Evolutionary conservation across 2,797 vertebrate genomes (phyloP).

Genomic region (Ctenopoma multispine): DNA sequence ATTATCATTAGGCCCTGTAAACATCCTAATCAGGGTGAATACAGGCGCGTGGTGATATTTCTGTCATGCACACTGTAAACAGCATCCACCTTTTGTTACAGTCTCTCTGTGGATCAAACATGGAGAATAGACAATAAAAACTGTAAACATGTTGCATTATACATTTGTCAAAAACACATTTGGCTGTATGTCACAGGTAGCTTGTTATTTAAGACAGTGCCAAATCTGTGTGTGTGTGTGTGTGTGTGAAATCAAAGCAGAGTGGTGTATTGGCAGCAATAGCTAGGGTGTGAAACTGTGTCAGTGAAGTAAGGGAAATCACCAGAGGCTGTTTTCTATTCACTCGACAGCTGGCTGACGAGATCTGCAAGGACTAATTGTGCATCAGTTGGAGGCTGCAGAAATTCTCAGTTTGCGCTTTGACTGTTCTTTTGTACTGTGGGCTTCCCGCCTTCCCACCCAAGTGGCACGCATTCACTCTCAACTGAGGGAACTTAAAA

Average conservation of each 20-base stretch:
- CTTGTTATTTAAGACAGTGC: slow-evolving; percentile 75
- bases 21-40: not conserved
- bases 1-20: slow-evolving; percentile 15
- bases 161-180: slow-evolving; percentile 77
- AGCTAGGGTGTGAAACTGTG: slow-evolving; percentile 73
- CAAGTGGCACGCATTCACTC: slow-evolving; percentile 57
- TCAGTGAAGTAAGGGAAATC: slow-evolving; percentile 73
- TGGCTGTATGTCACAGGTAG: slow-evolving; percentile 76
- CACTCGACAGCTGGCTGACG: slow-evolving; percentile 67
- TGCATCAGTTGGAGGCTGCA: slow-evolving; percentile 60
- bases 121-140: slow-evolving; percentile 46
- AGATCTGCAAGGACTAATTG: slow-evolving; percentile 70
- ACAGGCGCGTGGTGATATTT: not conserved
- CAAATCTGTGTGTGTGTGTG: slow-evolving; percentile 71
- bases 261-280: slow-evolving; percentile 69
- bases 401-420: slow-evolving; percentile 50
- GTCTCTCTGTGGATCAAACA: slow-evolving; percentile 56
- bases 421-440: slow-evolving; percentile 57
- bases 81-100: slow-evolving; percentile 54
- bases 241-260: slow-evolving; percentile 74
- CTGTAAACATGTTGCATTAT: slow-evolving; percentile 78
- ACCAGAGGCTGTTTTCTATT: slow-evolving; percentile 66
- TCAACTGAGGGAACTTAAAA: slow-evolving; percentile 60
- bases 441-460: slow-evolving; percentile 55
- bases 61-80: slow-evolving; percentile 33